Evolutionary conservation across 2,113 vertebrate genomes (phyloP).

Genomic region (Rhizomys pruinosus): DNA sequence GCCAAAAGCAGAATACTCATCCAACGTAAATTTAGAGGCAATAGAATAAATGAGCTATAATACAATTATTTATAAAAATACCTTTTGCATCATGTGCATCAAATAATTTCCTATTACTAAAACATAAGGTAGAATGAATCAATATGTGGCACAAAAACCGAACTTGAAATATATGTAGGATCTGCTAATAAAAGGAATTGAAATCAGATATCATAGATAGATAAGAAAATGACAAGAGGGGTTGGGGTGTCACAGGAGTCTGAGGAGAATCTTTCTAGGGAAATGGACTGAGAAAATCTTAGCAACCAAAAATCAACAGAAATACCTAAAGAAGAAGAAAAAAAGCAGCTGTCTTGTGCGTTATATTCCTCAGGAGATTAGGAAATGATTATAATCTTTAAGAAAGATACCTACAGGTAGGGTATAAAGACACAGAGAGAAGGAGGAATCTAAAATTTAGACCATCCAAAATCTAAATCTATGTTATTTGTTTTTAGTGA

Average conservation of each 20-base stretch:
- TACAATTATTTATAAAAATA: not conserved
- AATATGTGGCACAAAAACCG: not conserved
- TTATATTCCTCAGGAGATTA: not conserved
- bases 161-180: not conserved
- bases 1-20: not conserved
- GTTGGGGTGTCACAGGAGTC: not conserved
- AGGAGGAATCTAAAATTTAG: not conserved
- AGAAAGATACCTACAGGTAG: not conserved
- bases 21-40: not conserved
- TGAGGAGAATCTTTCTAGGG: not conserved
- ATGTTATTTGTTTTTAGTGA: not conserved
- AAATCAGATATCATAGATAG: not conserved
- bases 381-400: not conserved
- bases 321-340: not conserved
- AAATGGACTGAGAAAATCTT: constrained; percentile 17
- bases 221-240: not conserved
- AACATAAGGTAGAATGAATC: not conserved
- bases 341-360: not conserved
- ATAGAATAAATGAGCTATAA: not conserved
- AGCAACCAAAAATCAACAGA: not conserved
- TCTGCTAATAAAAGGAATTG: not conserved
- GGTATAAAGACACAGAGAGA: not conserved
- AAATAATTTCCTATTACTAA: not conserved
- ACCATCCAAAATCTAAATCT: not conserved
- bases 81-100: not conserved